Percentiles rank a stretch among this genome's conserved stretches.
Evolutionary conservation across 2,888 invertebrate species (phyloP).

Genomic region (Standfussiana lucernea): DNA sequence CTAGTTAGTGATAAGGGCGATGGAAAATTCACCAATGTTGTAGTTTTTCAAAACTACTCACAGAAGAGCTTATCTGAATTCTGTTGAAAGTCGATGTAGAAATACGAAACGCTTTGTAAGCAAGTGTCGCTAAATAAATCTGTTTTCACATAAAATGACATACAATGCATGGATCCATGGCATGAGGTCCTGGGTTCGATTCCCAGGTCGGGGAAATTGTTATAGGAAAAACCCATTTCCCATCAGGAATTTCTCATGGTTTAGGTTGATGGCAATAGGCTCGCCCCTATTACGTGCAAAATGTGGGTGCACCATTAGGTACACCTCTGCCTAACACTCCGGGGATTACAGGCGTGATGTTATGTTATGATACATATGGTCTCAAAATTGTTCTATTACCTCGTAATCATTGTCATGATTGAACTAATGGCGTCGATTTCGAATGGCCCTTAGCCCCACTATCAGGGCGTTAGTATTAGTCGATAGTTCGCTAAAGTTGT

Average conservation of each 20-base stretch:
- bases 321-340: too few relatives aligned
- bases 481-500: constrained; percentile 54
- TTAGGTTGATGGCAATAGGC: too few relatives aligned
- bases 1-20: neutral
- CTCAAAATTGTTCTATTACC: neutral
- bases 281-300: too few relatives aligned
- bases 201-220: too few relatives aligned
- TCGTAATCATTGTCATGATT: neutral
- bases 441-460: constrained; percentile 17
- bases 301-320: too few relatives aligned
- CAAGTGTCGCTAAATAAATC: neutral
- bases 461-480: constrained; percentile 39
- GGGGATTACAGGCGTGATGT: too few relatives aligned
- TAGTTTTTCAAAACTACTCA: neutral
- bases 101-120: neutral
- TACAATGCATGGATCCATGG: too few relatives aligned
- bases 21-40: neutral
- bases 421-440: neutral
- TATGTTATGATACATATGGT: too few relatives aligned
- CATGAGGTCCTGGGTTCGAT: too few relatives aligned
- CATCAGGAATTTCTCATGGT: too few relatives aligned
- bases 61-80: neutral
- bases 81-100: neutral
- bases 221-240: too few relatives aligned
- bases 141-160: neutral